A percentile compares a stretch with the other conserved stretches of the same genome.
Conservation (phyloP, 2,113 vertebrate species). For the Sialia sialis region DNA sequence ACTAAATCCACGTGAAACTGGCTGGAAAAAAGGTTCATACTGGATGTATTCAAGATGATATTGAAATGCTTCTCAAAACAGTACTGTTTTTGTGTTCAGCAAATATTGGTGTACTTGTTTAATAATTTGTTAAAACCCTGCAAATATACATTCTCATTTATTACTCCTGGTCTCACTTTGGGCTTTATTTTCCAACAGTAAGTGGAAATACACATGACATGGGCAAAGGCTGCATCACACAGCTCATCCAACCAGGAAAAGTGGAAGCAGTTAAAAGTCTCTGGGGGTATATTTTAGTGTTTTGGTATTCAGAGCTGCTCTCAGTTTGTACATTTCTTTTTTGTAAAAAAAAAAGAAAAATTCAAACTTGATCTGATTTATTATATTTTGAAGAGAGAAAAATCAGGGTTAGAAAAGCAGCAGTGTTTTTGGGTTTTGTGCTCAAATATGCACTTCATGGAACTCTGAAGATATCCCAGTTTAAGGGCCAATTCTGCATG, state of each 20-base stretch:
- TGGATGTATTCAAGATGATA: background rate
- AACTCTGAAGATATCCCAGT: background rate
- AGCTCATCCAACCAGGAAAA: background rate
- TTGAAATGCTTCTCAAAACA: background rate
- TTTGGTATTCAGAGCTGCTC: background rate
- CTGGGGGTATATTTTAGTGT: background rate
- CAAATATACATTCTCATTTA: background rate
- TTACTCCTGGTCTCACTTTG: background rate
- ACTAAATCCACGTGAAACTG: background rate
- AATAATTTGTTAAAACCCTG: background rate
- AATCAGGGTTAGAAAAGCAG: background rate
- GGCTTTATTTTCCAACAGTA: background rate
- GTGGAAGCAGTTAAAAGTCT: background rate
- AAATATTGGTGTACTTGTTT: background rate
- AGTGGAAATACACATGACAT: background rate
- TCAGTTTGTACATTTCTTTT: background rate
- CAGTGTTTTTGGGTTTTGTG: background rate
- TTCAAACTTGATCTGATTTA: background rate
- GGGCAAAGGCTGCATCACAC: background rate
- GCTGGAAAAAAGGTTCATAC: background rate
- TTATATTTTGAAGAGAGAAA: background rate
- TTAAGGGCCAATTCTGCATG: conserved; percentile 22
- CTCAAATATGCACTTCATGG: background rate
- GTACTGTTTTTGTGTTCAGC: background rate
- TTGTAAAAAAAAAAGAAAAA: background rate